Percentiles rank a stretch among this genome's conserved stretches.
These are phyloP conservation scores for Hemitrygon akajei DNA, from an alignment of 2,797 vertebrate species.

Conservation along the genomic window DNA sequence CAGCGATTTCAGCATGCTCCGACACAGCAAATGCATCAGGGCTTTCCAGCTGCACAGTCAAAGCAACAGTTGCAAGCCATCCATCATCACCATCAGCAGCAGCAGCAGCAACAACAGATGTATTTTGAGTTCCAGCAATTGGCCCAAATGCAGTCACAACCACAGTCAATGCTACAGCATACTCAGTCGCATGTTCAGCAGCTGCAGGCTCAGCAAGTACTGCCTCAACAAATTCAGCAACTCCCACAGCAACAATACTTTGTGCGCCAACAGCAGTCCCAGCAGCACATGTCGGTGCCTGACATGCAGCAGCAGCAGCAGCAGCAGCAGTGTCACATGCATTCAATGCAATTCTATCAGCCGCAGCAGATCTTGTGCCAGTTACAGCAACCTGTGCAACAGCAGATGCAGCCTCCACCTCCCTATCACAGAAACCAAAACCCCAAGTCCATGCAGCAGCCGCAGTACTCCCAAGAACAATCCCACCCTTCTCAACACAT, in stretches of 20 bases:
- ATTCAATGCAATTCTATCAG: conserved; percentile 64
- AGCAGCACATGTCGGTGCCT: conserved; percentile 54
- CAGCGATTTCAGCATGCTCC: conserved; percentile 57
- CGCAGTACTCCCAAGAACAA: conserved; percentile 58
- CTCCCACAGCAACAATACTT: conserved; percentile 65
- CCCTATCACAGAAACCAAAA: conserved; percentile 59
- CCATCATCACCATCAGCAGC: conserved; percentile 44
- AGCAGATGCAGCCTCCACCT: conserved; percentile 56
- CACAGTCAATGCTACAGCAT: conserved; percentile 56
- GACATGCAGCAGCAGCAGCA: conserved; percentile 62
- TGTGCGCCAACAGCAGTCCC: conserved; percentile 48
- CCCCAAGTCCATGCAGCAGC: conserved; percentile 53
- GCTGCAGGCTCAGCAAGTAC: conserved; percentile 56
- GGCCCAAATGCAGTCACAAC: conserved; percentile 52
- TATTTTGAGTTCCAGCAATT: conserved; percentile 65
- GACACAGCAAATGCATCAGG: conserved; percentile 57
- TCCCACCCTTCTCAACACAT: conserved; percentile 63
- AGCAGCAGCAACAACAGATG: conserved; percentile 49
- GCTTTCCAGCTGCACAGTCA: conserved; percentile 53
- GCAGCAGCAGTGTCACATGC: conserved; percentile 49
- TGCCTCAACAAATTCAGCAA: conserved; percentile 59
- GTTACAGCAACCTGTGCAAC: conserved; percentile 56
- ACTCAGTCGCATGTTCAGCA: conserved; percentile 52
- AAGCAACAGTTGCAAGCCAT: conserved; percentile 60
- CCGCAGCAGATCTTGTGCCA: conserved; percentile 45